phyloP scores from a whole-genome alignment of 2,797 vertebrate species.

The Eulemur albifrons region DNA sequence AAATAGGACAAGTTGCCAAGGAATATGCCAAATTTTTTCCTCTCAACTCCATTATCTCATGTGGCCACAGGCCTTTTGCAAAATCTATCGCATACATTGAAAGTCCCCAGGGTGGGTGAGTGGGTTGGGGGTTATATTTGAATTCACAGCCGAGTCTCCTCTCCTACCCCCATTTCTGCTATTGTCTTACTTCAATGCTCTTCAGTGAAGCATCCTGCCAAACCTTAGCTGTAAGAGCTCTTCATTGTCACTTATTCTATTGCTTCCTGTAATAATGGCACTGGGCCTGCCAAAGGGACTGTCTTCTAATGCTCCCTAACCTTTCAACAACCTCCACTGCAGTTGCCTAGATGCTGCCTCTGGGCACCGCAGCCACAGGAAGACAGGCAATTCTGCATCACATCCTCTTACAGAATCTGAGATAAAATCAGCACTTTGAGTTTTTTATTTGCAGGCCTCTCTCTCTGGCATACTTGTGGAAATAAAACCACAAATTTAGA shows the following conservation, averaged over 20 bases:
- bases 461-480: neutral
- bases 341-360: neutral
- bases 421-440: neutral
- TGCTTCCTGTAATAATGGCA: neutral
- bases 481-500: conserved; percentile 37
- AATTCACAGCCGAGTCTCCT: neutral
- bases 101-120: neutral
- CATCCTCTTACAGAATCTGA: neutral
- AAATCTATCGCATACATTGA: neutral
- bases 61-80: neutral
- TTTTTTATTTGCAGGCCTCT: neutral
- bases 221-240: neutral
- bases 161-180: neutral
- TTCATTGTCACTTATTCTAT: neutral
- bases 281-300: neutral
- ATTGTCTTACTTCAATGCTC: neutral
- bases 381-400: neutral
- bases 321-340: neutral
- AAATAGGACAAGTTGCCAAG: neutral
- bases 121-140: neutral
- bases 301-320: neutral
- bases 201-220: neutral
- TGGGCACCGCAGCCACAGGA: neutral
- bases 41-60: neutral
- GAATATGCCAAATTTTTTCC: neutral